A percentile compares a stretch with the other conserved stretches of the same genome.
Evolutionary conservation across 1,140 invertebrate species (phyloP).

Genomic region (Caenorhabditis latens): DNA sequence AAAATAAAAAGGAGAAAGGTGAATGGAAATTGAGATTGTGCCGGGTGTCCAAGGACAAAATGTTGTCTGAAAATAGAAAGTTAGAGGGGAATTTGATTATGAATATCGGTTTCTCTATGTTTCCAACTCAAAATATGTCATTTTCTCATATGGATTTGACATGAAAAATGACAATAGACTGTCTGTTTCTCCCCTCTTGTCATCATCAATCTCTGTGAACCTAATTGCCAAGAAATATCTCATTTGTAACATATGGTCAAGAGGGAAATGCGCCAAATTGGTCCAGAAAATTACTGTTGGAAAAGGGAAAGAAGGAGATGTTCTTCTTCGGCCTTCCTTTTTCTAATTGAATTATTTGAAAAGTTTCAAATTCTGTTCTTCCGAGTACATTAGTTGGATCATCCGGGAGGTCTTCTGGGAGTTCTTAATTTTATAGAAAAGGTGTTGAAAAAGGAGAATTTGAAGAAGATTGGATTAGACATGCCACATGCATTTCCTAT

Average conservation of each 20-base stretch:
- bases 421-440: not conserved
- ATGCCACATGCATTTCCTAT: slow-evolving; percentile 12
- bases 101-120: too few species aligned
- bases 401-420: not conserved
- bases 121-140: not conserved
- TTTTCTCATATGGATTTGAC: slow-evolving; percentile 8
- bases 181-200: slow-evolving; percentile 11
- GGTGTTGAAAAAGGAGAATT: slow-evolving; percentile 15
- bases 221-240: slow-evolving; percentile 37
- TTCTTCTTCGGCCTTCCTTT: not conserved
- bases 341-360: not conserved
- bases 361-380: not conserved
- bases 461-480: slow-evolving; percentile 40
- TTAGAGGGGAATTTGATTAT: too few species aligned
- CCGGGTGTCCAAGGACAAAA: not conserved
- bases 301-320: not conserved
- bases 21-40: not conserved
- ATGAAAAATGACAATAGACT: slow-evolving; percentile 38
- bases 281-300: not conserved
- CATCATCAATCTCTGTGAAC: slow-evolving; percentile 48
- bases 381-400: slow-evolving; percentile 14
- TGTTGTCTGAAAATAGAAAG: not conserved
- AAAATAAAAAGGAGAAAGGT: slow-evolving; percentile 3
- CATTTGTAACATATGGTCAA: slow-evolving; percentile 54
- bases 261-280: slow-evolving; percentile 10